A percentile compares a stretch with the other conserved stretches of the same genome.
Evolutionary conservation across 2,888 invertebrate genomes (phyloP).

Genomic region (Agonopterix heracliana): DNA sequence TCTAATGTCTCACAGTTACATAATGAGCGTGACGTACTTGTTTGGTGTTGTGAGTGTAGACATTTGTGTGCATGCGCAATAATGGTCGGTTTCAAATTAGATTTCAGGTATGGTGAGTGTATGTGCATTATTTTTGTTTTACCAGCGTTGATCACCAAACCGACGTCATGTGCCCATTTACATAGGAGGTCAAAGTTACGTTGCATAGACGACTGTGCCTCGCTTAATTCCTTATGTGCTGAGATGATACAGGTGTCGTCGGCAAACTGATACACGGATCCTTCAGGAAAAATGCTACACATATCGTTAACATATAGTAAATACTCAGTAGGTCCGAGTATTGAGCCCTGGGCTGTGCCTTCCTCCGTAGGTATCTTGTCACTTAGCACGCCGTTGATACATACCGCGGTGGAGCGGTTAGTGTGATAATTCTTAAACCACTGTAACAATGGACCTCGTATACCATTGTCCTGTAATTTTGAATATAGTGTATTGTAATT

Average conservation of each 20-base stretch:
- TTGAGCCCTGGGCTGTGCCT: background rate
- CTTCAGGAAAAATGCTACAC: background rate
- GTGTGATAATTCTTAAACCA: no score
- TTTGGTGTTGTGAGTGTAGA: no score
- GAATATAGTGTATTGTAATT: no score
- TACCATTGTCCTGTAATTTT: no score
- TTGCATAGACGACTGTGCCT: no score
- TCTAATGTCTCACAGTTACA: no score
- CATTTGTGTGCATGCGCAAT: background rate
- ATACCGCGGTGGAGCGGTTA: no score
- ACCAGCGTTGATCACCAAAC: constrained; percentile 5
- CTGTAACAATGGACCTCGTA: no score
- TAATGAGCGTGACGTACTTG: no score
- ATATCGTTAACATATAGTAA: constrained; percentile 2
- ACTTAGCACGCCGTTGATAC: no score
- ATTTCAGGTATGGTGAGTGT: constrained; percentile 5
- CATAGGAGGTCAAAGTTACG: no score
- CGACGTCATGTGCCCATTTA: constrained; percentile 7
- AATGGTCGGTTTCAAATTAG: background rate
- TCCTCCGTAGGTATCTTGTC: no score
- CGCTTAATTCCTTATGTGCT: background rate
- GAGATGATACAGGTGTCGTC: constrained; percentile 2
- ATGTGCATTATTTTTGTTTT: constrained; percentile 13
- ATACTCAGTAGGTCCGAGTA: constrained; percentile 1
- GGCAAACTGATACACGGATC: constrained; percentile 1